These are phyloP conservation scores for Eristalinus sepulchralis DNA, from an alignment of 2,888 invertebrate species.

Conservation along the genomic window DNA sequence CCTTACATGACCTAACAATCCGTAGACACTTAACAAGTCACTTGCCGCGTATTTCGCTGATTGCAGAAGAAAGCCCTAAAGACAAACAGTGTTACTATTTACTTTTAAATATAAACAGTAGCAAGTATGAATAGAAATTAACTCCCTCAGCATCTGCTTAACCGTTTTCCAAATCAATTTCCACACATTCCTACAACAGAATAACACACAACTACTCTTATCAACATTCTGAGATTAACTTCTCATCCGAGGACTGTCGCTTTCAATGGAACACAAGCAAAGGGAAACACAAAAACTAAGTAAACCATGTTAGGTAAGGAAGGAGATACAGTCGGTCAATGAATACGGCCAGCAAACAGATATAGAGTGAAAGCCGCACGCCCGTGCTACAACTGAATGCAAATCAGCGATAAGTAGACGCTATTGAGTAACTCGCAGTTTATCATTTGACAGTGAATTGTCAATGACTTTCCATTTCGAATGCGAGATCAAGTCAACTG, in stretches of 20 bases:
- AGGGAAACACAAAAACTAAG: neutral
- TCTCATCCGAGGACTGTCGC: neutral
- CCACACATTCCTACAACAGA: neutral
- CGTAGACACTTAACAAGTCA: too few species aligned
- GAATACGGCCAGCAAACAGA: neutral
- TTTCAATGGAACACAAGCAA: neutral
- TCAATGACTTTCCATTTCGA: neutral
- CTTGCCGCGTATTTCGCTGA: too few species aligned
- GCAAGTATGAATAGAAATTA: too few species aligned
- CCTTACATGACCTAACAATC: too few species aligned
- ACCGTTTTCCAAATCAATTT: neutral
- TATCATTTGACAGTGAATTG: neutral
- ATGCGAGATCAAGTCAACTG: neutral
- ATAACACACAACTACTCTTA: neutral
- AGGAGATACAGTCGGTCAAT: neutral
- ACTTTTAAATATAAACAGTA: too few species aligned
- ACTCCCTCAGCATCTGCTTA: too few species aligned
- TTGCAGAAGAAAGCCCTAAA: too few species aligned
- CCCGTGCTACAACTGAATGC: neutral
- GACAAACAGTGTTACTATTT: too few species aligned
- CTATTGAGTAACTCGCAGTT: neutral
- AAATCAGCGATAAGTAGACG: neutral
- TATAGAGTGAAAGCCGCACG: neutral
- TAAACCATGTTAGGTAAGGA: neutral
- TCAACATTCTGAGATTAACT: neutral